Base-by-base conservation (phyloP, 2,113 vertebrate genomes). In the Channa argus region DNA sequence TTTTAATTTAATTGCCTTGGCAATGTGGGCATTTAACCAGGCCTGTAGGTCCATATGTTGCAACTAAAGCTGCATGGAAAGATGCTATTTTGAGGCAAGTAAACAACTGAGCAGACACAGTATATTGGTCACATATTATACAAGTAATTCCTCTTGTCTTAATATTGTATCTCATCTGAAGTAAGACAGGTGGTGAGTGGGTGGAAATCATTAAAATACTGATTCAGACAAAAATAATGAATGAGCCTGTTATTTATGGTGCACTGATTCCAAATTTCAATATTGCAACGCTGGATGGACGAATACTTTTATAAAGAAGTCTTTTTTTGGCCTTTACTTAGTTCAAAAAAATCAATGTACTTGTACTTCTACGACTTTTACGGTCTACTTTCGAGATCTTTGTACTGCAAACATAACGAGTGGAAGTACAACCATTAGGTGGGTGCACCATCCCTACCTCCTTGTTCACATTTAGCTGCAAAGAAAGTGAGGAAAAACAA, bases 401-500 rank as follows among this genome's bases (percentile, higher is more conserved):
- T 44, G 54, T 33, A 7, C 5, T 56, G 50, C 36, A 55, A 14
- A 43, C 41, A 14, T 5, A 47, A 60, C 6, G 12, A 13, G 43
- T 14, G 36, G 3, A 53, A 64, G 14, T 12, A 15, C 7, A n/a
- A 24, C 8, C 5, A 50, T 51, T 41, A 11, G 11, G 24, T 38
- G 34, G 2, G n/a, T 63, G 67, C 51, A 12, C 14, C 9, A 43
- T 33, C 11, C 46, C 9, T 51, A 47, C 56, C 44, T 43, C 47
- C 54, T 39, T 66, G 36, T 4, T 69, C 72, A 82, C 58, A 82
- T 75, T 76, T 49, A 49, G 6, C 59, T 14, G 43, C 14, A 67
- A 79, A 13, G 74, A 74, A 43, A 63, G 8, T n/a, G 38, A 47
- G 47, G 58, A n/a, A 64, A 71, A 70, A 47, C 12, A 72, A 74